Evolutionary conservation across 2,888 invertebrate species (phyloP).

Genomic region (Papilio protenor): DNA sequence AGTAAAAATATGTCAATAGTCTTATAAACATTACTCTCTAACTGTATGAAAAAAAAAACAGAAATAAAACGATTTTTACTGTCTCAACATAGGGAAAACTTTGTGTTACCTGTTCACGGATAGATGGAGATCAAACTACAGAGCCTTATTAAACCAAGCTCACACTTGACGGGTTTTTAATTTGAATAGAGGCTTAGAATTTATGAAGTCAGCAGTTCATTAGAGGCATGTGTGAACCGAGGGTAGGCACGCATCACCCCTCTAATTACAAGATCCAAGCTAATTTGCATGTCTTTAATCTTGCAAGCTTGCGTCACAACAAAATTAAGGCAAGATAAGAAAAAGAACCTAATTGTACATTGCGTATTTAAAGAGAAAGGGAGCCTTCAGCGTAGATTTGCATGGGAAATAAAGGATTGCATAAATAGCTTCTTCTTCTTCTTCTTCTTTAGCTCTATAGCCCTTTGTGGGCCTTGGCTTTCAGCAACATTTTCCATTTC

Average conservation of each 20-base stretch:
- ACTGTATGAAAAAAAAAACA: too few species aligned
- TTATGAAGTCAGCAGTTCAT: neutral
- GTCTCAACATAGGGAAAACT: too few species aligned
- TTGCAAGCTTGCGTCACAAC: neutral
- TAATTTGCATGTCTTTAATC: slow-evolving; percentile 29
- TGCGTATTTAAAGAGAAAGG: too few species aligned
- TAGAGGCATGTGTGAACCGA: neutral
- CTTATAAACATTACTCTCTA: too few species aligned
- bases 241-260: neutral
- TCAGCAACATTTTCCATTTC: too few species aligned
- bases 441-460: too few species aligned
- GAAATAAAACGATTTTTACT: too few species aligned
- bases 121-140: neutral
- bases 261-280: slow-evolving; percentile 9
- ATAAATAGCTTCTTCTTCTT: too few species aligned
- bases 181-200: neutral
- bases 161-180: neutral
- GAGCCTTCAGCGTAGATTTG: neutral
- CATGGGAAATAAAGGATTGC: neutral
- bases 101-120: too few species aligned
- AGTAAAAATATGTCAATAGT: too few species aligned
- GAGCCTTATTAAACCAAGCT: neutral
- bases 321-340: neutral
- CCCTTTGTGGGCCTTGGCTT: too few species aligned
- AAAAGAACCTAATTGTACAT: neutral